Evolutionary conservation across 2,888 invertebrate species (phyloP).

Genomic region (Rambutsinella grinnellia): DNA sequence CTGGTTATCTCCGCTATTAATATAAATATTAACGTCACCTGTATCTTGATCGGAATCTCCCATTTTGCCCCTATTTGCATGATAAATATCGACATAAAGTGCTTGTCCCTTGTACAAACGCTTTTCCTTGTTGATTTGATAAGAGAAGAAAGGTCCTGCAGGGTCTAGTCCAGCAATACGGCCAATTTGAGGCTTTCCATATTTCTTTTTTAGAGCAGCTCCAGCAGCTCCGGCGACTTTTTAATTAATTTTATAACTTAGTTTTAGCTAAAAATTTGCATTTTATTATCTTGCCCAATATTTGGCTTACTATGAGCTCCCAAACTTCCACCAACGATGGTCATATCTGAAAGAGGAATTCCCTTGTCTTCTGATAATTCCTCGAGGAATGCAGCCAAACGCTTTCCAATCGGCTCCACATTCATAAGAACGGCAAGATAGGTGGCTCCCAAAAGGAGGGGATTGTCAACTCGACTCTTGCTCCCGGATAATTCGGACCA

Average conservation of each 20-base stretch:
- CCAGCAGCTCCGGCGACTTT: constrained; percentile 14
- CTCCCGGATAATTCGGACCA: constrained; percentile 41
- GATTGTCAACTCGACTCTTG: neutral
- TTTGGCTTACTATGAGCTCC: constrained; percentile 50
- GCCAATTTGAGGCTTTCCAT: too few relatives aligned
- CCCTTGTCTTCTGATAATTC: constrained; percentile 21
- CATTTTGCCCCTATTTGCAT: neutral
- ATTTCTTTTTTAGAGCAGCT: neutral
- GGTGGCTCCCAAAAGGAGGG: neutral
- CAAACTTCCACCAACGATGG: constrained; percentile 45
- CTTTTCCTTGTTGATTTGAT: neutral
- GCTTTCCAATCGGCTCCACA: constrained; percentile 27
- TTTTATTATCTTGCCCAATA: too few relatives aligned
- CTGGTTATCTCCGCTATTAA: constrained; percentile 8
- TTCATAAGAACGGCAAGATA: constrained; percentile 35
- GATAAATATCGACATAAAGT: neutral
- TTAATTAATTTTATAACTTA: neutral
- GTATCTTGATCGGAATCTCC: neutral
- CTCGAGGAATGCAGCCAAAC: constrained; percentile 43
- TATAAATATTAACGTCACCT: neutral
- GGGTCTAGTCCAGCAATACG: neutral
- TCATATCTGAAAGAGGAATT: constrained; percentile 15
- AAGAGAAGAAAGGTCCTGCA: neutral
- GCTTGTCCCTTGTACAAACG: neutral
- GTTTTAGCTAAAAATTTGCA: neutral